A percentile compares a stretch with the other conserved stretches of the same genome.
These are phyloP conservation scores for Chlorocebus sabaeus DNA, from an alignment of 2,113 vertebrate genomes.

Conservation along the genomic window DNA sequence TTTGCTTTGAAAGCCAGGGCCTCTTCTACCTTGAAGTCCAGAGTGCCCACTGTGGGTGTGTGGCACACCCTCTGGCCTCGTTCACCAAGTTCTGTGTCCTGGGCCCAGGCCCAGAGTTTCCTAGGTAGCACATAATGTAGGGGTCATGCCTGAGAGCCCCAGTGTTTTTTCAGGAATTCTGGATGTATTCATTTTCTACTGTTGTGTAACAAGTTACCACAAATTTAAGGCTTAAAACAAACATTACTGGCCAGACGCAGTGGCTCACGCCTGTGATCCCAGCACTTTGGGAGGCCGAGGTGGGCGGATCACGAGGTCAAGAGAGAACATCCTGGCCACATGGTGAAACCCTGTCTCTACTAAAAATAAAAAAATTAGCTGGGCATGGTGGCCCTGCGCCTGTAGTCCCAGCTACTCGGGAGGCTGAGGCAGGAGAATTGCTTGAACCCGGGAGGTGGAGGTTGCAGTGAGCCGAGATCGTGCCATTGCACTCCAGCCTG, in stretches of 20 bases:
- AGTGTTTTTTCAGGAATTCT: slow-evolving; percentile 11
- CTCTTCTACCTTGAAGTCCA: neutral
- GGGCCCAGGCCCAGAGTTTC: neutral
- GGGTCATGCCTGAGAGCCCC: neutral
- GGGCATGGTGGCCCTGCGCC: neutral
- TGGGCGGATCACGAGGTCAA: neutral
- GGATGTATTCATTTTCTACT: neutral
- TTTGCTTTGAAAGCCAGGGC: neutral
- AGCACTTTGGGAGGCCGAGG: neutral
- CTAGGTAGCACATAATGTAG: neutral
- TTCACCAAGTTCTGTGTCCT: neutral
- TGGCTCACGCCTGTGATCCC: neutral
- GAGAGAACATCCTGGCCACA: neutral
- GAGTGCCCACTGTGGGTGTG: neutral
- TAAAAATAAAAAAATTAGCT: neutral
- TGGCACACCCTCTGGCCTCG: neutral
- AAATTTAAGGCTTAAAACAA: neutral
- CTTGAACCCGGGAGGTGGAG: neutral
- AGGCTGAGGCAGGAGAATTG: neutral
- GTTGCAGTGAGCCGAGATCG: neutral
- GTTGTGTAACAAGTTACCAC: neutral
- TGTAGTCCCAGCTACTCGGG: neutral
- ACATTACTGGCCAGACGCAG: neutral
- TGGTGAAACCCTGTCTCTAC: neutral
- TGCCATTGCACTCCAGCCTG: neutral